Evolutionary conservation across 2,888 invertebrate genomes (phyloP).

Genomic region (Ypsolopha scabrella): DNA sequence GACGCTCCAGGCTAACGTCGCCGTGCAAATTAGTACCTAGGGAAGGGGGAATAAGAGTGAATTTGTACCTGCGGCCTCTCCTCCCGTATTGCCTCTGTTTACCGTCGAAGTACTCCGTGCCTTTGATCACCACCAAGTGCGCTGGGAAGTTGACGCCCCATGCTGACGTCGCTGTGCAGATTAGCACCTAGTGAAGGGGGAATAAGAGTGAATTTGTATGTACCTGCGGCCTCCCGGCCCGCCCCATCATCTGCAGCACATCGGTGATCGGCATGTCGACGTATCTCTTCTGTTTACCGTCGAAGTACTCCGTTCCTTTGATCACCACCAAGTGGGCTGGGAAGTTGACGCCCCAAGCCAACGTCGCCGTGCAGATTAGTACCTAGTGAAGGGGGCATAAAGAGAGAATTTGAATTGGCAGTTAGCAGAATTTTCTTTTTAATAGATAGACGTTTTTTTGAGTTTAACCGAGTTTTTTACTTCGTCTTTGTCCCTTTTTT

Average conservation of each 20-base stretch:
- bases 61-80: conserved; percentile 81
- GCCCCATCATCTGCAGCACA: conserved; percentile 99
- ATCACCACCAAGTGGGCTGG: conserved; percentile 98
- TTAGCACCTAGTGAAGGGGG: conserved; percentile 73
- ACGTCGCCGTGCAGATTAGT: conserved; percentile 94
- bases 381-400: conserved; percentile 62
- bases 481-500: too few species aligned
- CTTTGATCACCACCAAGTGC: conserved; percentile 96
- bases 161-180: conserved; percentile 97
- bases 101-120: conserved; percentile 98
- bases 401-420: neutral
- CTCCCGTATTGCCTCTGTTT: conserved; percentile 95
- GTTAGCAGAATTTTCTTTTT: too few species aligned
- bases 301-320: conserved; percentile 99
- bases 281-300: conserved; percentile 95
- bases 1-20: conserved; percentile 99
- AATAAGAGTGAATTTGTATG: neutral
- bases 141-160: conserved; percentile 99
- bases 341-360: conserved; percentile 99
- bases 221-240: conserved; percentile 91
- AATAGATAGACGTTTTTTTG: too few species aligned
- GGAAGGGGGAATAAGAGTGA: neutral
- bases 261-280: conserved; percentile 99
- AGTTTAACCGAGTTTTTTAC: too few species aligned
- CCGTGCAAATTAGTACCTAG: conserved; percentile 92